These are phyloP conservation scores for Laothoe populi DNA, from an alignment of 2,888 invertebrate species.

Conservation along the genomic window DNA sequence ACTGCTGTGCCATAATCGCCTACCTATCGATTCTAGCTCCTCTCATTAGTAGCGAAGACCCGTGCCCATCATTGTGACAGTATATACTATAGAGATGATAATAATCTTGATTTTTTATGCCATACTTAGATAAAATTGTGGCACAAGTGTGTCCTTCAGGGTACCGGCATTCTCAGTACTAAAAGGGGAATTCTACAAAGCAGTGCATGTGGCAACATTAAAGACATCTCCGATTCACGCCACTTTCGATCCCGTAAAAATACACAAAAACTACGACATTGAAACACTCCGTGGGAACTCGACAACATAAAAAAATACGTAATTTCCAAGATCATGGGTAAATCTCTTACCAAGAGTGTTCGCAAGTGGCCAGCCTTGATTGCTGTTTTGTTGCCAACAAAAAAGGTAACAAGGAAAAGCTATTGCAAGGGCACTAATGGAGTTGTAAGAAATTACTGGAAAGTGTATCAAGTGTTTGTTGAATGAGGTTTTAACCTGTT, in stretches of 20 bases:
- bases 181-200: neutral
- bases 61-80: no score
- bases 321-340: slow-evolving; percentile 16
- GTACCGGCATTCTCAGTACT: neutral
- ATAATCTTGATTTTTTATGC: no score
- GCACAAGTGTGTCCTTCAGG: no score
- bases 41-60: no score
- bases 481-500: neutral
- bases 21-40: no score
- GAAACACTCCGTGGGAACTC: slow-evolving; percentile 12
- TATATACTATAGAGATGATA: no score
- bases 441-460: neutral
- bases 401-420: slow-evolving; percentile 20
- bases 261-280: slow-evolving; percentile 3
- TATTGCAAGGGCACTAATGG: neutral
- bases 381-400: neutral
- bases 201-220: neutral
- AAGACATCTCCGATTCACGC: neutral
- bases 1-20: no score
- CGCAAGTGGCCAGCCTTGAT: slow-evolving; percentile 13
- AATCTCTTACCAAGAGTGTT: neutral
- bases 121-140: no score
- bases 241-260: slow-evolving; percentile 5
- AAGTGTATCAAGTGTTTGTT: neutral
- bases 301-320: neutral